These are phyloP conservation scores for Metopia argyrocephala DNA, from an alignment of 2,888 invertebrate genomes.

Conservation along the genomic window DNA sequence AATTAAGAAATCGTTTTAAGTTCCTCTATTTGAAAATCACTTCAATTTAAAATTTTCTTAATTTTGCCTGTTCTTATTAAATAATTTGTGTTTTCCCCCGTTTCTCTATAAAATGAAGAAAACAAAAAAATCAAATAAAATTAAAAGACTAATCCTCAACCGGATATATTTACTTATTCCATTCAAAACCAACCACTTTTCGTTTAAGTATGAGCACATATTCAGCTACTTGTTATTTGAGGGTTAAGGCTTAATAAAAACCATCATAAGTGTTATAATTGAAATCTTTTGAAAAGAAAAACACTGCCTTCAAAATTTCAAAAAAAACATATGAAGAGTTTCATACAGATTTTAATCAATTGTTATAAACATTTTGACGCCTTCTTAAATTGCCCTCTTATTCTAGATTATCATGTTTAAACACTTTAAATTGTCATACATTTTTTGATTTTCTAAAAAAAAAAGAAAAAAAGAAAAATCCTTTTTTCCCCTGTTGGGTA, in stretches of 20 bases:
- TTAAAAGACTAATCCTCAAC: conserved; percentile 45
- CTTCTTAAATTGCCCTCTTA: conserved; percentile 56
- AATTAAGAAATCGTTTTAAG: no score
- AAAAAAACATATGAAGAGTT: conserved; percentile 1
- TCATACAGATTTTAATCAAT: conserved; percentile 20
- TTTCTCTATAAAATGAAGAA: no score
- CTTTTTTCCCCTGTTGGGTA: neutral
- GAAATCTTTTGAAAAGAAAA: neutral
- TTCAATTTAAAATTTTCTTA: no score
- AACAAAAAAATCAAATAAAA: neutral
- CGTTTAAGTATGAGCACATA: no score
- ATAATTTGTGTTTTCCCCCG: neutral
- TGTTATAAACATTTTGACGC: conserved; percentile 53
- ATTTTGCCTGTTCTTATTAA: neutral
- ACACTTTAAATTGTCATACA: conserved; percentile 42
- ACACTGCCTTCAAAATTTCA: conserved; percentile 14
- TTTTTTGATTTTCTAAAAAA: neutral
- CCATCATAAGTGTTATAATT: conserved; percentile 27
- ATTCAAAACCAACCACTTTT: neutral
- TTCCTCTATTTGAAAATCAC: no score
- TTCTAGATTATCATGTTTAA: conserved; percentile 60
- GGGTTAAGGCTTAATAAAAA: neutral
- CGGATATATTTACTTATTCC: conserved; percentile 51
- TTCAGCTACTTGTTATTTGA: neutral
- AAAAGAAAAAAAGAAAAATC: neutral